Conservation (phyloP, 2,113 vertebrate species). For the Gyps fulvus region DNA sequence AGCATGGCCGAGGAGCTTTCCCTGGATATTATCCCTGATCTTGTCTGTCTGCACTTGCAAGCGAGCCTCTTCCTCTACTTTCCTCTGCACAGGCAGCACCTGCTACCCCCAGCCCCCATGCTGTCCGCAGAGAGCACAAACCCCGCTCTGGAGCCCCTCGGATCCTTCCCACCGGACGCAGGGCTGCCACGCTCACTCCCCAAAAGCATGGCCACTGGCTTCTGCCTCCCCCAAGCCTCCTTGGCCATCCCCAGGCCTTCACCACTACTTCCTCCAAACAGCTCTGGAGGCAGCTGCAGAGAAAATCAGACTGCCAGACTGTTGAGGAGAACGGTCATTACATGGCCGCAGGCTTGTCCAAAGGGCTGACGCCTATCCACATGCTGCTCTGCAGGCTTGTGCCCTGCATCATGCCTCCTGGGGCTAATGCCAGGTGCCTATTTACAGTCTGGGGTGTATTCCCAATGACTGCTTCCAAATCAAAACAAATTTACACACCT, state of each 20-base stretch:
- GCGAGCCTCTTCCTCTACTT: background rate
- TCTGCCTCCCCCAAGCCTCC: background rate
- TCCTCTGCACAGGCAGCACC: background rate
- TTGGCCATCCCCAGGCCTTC: background rate
- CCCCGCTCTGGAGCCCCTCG: accelerated
- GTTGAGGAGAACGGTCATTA: background rate
- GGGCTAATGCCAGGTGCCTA: background rate
- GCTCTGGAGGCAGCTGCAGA: background rate
- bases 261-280: background rate
- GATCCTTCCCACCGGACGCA: accelerated
- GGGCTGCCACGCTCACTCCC: accelerated
- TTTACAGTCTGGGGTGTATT: background rate
- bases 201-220: background rate
- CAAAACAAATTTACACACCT: background rate
- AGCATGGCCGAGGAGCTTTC: background rate
- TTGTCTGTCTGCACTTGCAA: background rate
- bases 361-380: background rate
- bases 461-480: background rate
- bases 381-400: background rate
- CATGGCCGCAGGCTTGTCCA: background rate
- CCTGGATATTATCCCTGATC: background rate
- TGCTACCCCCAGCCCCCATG: background rate
- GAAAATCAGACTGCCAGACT: background rate
- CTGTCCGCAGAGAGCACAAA: background rate
- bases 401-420: background rate